Conservation (phyloP, 2,797 vertebrate genomes). For the Buphagus erythrorhynchus region DNA sequence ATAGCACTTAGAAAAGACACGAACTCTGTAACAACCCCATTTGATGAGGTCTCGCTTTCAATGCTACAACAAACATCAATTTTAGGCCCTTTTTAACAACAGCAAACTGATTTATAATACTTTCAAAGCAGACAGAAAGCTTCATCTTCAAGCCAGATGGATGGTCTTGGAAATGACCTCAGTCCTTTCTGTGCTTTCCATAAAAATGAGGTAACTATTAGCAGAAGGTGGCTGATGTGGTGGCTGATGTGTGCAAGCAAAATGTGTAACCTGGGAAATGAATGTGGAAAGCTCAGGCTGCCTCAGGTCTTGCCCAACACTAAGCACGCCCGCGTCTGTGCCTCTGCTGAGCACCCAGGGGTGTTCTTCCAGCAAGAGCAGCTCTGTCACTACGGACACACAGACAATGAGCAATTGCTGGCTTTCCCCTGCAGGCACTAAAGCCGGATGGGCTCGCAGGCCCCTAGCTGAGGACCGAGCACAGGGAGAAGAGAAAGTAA, state of each 20-base stretch:
- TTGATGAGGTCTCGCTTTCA: not conserved
- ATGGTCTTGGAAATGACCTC: not conserved
- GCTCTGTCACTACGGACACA: not conserved
- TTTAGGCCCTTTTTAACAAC: not conserved
- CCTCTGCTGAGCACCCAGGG: not conserved
- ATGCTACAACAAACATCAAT: not conserved
- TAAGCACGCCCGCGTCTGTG: not conserved
- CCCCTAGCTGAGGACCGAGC: not conserved
- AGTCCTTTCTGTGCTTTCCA: slow-evolving; percentile 6
- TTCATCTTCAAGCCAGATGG: slow-evolving; percentile 19
- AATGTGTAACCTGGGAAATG: not conserved
- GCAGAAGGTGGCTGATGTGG: not conserved
- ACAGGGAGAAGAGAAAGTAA: not conserved
- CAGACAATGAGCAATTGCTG: not conserved
- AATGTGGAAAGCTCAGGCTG: not conserved
- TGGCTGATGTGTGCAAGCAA: not conserved
- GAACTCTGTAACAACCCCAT: not conserved
- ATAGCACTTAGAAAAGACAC: not conserved
- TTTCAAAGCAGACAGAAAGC: slow-evolving; percentile 11
- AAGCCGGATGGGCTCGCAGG: not conserved
- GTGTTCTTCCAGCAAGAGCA: not conserved
- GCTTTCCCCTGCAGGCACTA: not conserved
- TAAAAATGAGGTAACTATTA: slow-evolving; percentile 36
- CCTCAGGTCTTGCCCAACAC: not conserved
- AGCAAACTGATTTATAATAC: not conserved